phyloP scores from a whole-genome alignment of 2,888 invertebrate genomes.

The Priocnemis perturbator region DNA sequence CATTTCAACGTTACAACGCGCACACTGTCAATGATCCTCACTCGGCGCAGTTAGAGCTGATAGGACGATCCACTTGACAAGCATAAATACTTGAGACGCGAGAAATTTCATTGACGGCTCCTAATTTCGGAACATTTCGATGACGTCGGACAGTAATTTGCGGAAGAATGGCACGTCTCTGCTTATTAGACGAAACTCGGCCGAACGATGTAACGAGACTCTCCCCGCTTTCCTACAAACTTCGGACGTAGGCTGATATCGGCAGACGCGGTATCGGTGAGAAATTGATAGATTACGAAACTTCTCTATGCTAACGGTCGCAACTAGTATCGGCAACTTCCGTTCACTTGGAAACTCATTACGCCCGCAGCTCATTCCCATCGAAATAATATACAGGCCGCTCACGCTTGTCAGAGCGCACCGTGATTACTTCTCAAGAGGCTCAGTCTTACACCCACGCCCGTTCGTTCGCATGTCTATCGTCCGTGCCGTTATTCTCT shows the following conservation, averaged over 20 bases:
- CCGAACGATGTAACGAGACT: neutral
- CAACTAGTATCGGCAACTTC: slow-evolving; percentile 40
- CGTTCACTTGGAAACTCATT: slow-evolving; percentile 46
- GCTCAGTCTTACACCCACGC: neutral
- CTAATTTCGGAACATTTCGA: too few species aligned
- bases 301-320: slow-evolving; percentile 41
- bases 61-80: too few species aligned
- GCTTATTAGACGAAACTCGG: too few species aligned
- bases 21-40: too few species aligned
- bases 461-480: too few species aligned
- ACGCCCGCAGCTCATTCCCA: slow-evolving; percentile 27
- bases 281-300: slow-evolving; percentile 57
- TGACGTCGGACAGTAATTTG: too few species aligned
- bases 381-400: slow-evolving; percentile 24
- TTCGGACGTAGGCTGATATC: slow-evolving; percentile 39
- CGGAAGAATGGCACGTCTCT: too few species aligned
- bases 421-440: slow-evolving; percentile 8
- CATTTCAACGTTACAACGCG: too few species aligned
- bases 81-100: too few species aligned
- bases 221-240: slow-evolving; percentile 8
- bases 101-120: too few species aligned
- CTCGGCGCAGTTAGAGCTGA: too few species aligned
- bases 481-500: too few species aligned
- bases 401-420: slow-evolving; percentile 6
- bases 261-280: slow-evolving; percentile 46